These are phyloP conservation scores for Paguma larvata DNA, from an alignment of 2,797 vertebrate genomes.

Conservation along the genomic window DNA sequence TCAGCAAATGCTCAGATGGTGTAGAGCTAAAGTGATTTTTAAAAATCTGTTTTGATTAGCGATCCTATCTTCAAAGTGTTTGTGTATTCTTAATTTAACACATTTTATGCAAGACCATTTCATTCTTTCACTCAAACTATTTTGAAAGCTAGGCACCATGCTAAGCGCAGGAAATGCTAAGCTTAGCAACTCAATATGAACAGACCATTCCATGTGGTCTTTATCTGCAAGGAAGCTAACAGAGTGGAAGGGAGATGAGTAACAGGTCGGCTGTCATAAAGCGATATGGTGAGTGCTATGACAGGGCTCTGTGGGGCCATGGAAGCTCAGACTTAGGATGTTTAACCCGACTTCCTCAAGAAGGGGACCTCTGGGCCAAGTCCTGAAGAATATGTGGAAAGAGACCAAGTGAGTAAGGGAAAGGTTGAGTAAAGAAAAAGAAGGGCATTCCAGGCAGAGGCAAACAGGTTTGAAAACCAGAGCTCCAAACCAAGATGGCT, in stretches of 20 bases:
- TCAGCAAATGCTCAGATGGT: constrained; percentile 61
- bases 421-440: neutral
- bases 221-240: neutral
- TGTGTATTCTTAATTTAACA: constrained; percentile 36
- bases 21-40: constrained; percentile 46
- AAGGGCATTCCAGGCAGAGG: neutral
- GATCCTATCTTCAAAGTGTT: constrained; percentile 44
- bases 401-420: neutral
- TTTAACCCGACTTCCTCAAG: constrained; percentile 27
- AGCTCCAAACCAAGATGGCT: neutral
- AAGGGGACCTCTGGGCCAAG: neutral
- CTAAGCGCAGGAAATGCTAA: constrained; percentile 19
- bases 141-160: constrained; percentile 30
- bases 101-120: constrained; percentile 56
- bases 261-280: neutral
- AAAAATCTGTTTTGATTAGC: constrained; percentile 49
- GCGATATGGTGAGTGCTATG: neutral
- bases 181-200: constrained; percentile 19
- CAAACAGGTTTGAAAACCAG: neutral
- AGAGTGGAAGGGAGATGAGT: neutral
- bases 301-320: neutral
- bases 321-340: constrained; percentile 4
- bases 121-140: neutral
- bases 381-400: constrained; percentile 38
- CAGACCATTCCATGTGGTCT: neutral